These are phyloP conservation scores for Motacilla tschutschensis DNA, from an alignment of 2,113 vertebrate species.

Conservation along the genomic window DNA sequence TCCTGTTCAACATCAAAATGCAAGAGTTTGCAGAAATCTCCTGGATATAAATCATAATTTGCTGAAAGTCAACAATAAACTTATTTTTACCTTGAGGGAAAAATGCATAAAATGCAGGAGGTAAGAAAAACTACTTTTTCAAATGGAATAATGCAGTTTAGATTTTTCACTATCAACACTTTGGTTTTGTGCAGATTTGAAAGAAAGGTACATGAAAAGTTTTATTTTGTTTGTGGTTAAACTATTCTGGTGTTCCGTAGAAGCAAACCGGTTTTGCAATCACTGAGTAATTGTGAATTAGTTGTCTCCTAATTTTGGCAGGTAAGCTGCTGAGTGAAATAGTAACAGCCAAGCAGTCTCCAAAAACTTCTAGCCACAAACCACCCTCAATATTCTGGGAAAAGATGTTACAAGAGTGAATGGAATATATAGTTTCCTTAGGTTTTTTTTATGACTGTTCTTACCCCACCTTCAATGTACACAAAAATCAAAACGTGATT, in stretches of 20 bases:
- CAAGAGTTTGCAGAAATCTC: background rate
- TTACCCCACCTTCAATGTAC: background rate
- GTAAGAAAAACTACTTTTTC: background rate
- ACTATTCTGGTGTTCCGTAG: background rate
- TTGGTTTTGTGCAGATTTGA: background rate
- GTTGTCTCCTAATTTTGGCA: background rate
- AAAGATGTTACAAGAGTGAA: background rate
- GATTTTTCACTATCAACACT: background rate
- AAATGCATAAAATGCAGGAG: background rate
- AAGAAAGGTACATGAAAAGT: background rate
- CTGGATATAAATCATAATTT: background rate
- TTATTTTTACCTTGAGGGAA: background rate
- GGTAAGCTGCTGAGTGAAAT: background rate
- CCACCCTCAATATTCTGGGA: background rate
- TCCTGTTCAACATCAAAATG: background rate
- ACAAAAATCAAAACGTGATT: background rate
- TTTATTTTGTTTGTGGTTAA: background rate
- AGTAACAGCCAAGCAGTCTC: background rate
- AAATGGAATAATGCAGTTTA: background rate
- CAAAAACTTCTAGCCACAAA: background rate
- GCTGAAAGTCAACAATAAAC: background rate
- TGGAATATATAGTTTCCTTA: background rate
- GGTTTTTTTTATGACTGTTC: background rate
- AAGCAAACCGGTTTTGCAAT: background rate
- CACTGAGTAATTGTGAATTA: background rate